These are phyloP conservation scores for Knipowitschia caucasica DNA, from an alignment of 2,797 vertebrate genomes.

Conservation along the genomic window DNA sequence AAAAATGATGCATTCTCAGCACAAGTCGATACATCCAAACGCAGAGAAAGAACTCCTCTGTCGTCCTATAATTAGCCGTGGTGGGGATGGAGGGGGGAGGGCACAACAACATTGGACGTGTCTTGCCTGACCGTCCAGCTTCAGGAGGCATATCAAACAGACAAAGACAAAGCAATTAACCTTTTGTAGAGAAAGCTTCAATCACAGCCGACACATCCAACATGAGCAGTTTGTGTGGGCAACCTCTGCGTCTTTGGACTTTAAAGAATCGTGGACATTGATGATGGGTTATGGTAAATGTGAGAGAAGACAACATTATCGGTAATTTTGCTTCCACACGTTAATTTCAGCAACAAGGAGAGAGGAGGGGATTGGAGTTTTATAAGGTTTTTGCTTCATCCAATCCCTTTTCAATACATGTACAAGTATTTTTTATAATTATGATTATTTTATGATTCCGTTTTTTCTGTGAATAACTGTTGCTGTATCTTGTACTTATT, in stretches of 20 bases:
- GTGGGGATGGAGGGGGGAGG: too few relatives aligned
- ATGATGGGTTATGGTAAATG: neutral
- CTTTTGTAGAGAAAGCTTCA: conserved; percentile 28
- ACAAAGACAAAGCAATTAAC: conserved; percentile 52
- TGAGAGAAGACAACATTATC: neutral
- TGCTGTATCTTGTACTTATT: too few relatives aligned
- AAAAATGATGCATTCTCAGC: neutral
- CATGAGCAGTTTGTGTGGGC: conserved; percentile 9
- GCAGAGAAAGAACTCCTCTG: conserved; percentile 31
- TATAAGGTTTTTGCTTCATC: too few relatives aligned
- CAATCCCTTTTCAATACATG: too few relatives aligned
- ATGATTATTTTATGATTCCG: too few relatives aligned
- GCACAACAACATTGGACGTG: conserved; percentile 46
- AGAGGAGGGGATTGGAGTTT: too few relatives aligned
- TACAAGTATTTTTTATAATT: too few relatives aligned
- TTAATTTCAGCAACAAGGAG: too few relatives aligned
- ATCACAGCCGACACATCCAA: conserved; percentile 26
- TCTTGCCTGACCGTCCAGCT: conserved; percentile 40
- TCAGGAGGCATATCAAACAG: conserved; percentile 40
- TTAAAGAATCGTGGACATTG: conserved; percentile 7
- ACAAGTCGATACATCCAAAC: conserved; percentile 23
- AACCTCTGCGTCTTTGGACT: conserved; percentile 20
- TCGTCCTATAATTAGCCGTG: conserved; percentile 25
- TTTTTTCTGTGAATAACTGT: too few relatives aligned
- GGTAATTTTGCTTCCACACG: neutral